phyloP scores from a whole-genome alignment of 2,888 invertebrate genomes.

The Chouioia cunea region DNA sequence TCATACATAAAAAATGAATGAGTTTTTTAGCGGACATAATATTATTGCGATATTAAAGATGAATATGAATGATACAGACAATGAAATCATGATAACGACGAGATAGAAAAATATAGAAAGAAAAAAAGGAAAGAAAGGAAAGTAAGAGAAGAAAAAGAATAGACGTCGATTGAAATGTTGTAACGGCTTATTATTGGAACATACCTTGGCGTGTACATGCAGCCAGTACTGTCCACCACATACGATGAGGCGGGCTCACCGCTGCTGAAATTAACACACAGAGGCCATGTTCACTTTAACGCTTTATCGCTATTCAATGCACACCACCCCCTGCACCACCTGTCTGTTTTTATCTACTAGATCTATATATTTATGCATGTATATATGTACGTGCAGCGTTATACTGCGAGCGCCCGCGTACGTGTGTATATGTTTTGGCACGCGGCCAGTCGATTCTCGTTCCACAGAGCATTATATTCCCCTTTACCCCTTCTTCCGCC shows the following conservation, averaged over 20 bases:
- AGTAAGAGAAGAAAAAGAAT: conserved; percentile 17
- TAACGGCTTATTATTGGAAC: conserved; percentile 58
- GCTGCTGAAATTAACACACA: conserved; percentile 62
- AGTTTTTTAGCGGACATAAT: too few species aligned
- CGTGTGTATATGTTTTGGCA: conserved; percentile 26
- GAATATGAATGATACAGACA: conserved; percentile 10
- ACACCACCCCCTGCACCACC: conserved; percentile 51
- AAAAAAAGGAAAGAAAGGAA: conserved; percentile 5
- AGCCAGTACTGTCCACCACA: conserved; percentile 70
- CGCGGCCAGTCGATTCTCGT: conserved; percentile 38
- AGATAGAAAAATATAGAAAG: conserved; percentile 7
- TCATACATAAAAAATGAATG: too few species aligned
- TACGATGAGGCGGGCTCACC: conserved; percentile 68
- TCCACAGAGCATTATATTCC: conserved; percentile 39
- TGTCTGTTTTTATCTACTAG: conserved; percentile 45
- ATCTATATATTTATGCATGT: conserved; percentile 14
- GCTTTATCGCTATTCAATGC: conserved; percentile 54
- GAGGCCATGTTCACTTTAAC: conserved; percentile 58
- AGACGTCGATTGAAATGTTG: conserved; percentile 35
- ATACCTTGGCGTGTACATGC: conserved; percentile 72
- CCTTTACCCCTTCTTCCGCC: not conserved
- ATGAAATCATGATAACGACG: conserved; percentile 14
- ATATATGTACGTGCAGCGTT: not conserved
- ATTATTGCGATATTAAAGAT: too few species aligned
- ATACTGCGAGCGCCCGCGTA: not conserved